Base-by-base conservation (phyloP, 2,113 vertebrate genomes). In the Rhodinocichla rosea region DNA sequence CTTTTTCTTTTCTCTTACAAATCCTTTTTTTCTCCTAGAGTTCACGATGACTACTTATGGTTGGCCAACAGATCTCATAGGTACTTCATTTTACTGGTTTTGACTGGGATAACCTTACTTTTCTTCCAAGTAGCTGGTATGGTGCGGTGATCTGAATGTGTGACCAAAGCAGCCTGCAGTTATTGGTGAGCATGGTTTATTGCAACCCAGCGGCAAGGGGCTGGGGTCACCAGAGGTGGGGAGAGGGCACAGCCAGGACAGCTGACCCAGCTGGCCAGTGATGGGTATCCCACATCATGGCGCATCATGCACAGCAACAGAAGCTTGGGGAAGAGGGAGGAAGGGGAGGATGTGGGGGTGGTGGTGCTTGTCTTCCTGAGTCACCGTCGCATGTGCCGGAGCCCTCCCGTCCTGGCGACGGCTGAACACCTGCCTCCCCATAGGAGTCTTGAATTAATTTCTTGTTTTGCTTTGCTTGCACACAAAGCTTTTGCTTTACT, bases 381-480 rank as follows among this genome's bases (percentile, higher is more conserved):
- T 6, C 45, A 15, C 11, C 0, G 1, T 11, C 15, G 16, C 27
- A 0, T 4, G 10, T 39, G 53, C 68, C 20, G 33, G 52, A 39
- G 37, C 33, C 33, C 77, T 52, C 53, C 45, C 52, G 14, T 13
- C 30, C 47, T 40, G 69, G 44, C 1, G 0, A 9, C 5, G 60
- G 28, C 53, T 40, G 69, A 35, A 6, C 53, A 30, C 15, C 20
- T 40, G 30, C 53, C 70, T 32, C 4, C 20, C 52, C 3, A 0
- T 1, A 11, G 16, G 9, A 62, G 24, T 32, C n/a, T 6, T 14
- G n/a, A n/a, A 63, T 21, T 16, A 13, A 76, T 35, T 47, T 17
- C n/a, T 53, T 22, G 24, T 13, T 75, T 40, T 53, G 24, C 30
- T 75, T 47, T 75, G 53, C 24, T 67, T n/a, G 15, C 0, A 1